Conservation (phyloP, 2,113 vertebrate genomes). For the Oncorhynchus keta region DNA sequence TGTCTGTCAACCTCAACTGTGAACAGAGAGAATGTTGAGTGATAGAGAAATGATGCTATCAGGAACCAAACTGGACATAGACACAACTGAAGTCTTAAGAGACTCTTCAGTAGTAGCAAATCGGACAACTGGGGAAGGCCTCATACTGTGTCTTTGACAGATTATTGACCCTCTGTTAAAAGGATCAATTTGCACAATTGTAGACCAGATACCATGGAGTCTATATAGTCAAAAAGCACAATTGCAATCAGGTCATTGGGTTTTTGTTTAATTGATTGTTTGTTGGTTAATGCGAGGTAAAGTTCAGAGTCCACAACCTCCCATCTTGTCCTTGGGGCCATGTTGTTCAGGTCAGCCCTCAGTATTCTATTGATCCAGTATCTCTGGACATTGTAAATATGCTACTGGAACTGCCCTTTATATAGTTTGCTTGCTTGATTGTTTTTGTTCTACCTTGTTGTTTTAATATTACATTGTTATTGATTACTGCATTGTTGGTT, state of each 20-base stretch:
- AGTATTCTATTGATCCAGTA: background rate
- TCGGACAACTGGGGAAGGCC: too few relatives aligned
- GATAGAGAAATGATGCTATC: background rate
- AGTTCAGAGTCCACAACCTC: conserved; percentile 36
- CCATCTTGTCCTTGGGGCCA: background rate
- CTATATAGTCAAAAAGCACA: background rate
- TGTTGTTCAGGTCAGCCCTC: background rate
- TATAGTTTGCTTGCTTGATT: too few relatives aligned
- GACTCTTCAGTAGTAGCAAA: too few relatives aligned
- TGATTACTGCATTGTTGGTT: too few relatives aligned
- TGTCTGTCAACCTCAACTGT: background rate
- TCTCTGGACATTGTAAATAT: too few relatives aligned
- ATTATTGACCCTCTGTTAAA: background rate
- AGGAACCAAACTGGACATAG: background rate
- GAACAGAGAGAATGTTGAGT: background rate
- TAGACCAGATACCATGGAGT: background rate
- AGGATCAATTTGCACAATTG: background rate
- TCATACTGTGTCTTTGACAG: background rate
- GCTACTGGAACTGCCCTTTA: too few relatives aligned
- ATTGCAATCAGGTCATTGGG: background rate
- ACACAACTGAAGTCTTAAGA: background rate
- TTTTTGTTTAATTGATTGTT: conserved; percentile 22
- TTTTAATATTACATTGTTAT: too few relatives aligned
- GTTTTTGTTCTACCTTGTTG: too few relatives aligned
- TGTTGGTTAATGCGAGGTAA: conserved; percentile 8